These are phyloP conservation scores for Lasioglossum lativentre DNA, from an alignment of 2,888 invertebrate genomes.

Conservation along the genomic window DNA sequence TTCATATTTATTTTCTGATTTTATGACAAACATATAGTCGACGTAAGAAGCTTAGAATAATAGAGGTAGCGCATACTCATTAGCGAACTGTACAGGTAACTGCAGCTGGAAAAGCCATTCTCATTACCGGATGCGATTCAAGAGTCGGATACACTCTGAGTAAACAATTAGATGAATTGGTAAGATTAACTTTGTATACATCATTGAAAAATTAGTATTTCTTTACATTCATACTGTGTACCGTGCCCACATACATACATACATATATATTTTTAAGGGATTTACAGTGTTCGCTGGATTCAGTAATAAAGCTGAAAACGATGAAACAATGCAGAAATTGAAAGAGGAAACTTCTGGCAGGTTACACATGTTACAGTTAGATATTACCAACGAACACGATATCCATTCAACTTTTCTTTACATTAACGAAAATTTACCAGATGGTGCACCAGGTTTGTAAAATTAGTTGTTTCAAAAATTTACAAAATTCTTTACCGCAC, in stretches of 20 bases:
- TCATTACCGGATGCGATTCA: constrained; percentile 94
- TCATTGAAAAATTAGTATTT: neutral
- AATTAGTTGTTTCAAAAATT: constrained; percentile 3
- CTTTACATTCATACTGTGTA: neutral
- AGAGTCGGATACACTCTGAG: constrained; percentile 91
- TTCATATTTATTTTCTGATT: neutral
- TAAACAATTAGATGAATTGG: constrained; percentile 91
- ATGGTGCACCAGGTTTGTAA: constrained; percentile 89
- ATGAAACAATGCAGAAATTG: constrained; percentile 89
- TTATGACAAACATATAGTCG: neutral
- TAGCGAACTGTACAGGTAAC: constrained; percentile 87
- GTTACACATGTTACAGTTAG: constrained; percentile 90
- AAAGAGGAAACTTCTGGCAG: constrained; percentile 92
- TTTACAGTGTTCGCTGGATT: constrained; percentile 96
- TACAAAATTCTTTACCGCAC: neutral
- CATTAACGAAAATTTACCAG: constrained; percentile 91
- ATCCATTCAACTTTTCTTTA: constrained; percentile 91
- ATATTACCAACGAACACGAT: constrained; percentile 91
- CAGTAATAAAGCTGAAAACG: constrained; percentile 88
- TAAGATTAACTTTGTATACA: constrained; percentile 63
- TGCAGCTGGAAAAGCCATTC: constrained; percentile 92
- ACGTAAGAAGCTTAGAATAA: neutral
- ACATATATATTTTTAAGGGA: constrained; percentile 84
- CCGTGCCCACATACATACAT: neutral
- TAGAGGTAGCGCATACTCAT: neutral